Percentiles rank a stretch among this genome's conserved stretches.
Conservation (phyloP, 2,888 invertebrate genomes). For the Morpho achilles region DNA sequence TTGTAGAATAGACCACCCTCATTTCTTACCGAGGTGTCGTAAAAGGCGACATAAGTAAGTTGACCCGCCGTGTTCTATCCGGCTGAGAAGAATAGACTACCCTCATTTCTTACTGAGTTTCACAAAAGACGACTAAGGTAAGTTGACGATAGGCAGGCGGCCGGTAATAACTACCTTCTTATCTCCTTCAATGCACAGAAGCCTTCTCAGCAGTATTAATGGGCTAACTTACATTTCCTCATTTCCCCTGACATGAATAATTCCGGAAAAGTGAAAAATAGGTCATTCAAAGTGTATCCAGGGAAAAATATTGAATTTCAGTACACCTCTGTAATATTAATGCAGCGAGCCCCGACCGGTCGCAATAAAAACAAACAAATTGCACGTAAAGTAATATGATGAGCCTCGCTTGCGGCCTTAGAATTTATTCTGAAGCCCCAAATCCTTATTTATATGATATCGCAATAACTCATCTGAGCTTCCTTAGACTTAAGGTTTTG, state of each 20-base stretch:
- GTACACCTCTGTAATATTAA: slow-evolving; percentile 38
- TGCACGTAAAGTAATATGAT: slow-evolving; percentile 63
- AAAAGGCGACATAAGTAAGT: too few relatives aligned
- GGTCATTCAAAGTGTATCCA: slow-evolving; percentile 2
- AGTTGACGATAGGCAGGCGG: too few relatives aligned
- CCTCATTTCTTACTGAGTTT: too few relatives aligned
- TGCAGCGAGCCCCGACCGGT: slow-evolving; percentile 34
- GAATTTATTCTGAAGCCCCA: slow-evolving; percentile 64
- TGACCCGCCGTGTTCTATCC: too few relatives aligned
- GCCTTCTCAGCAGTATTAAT: too few relatives aligned
- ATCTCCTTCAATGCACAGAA: too few relatives aligned
- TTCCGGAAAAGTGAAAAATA: too few relatives aligned
- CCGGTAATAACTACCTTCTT: too few relatives aligned
- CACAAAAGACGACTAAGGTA: too few relatives aligned
- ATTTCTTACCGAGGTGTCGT: too few relatives aligned
- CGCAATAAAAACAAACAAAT: slow-evolving; percentile 69
- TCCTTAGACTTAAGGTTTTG: slow-evolving; percentile 28
- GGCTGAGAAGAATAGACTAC: too few relatives aligned
- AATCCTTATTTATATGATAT: slow-evolving; percentile 75
- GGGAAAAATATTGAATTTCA: slow-evolving; percentile 34
- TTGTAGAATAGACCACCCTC: too few relatives aligned
- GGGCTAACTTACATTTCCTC: not conserved
- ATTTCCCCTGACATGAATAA: not conserved
- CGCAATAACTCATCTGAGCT: slow-evolving; percentile 56
- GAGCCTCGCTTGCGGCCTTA: slow-evolving; percentile 41